These are phyloP conservation scores for Sclerurus mexicanus DNA, from an alignment of 2,113 vertebrate genomes.

Conservation along the genomic window DNA sequence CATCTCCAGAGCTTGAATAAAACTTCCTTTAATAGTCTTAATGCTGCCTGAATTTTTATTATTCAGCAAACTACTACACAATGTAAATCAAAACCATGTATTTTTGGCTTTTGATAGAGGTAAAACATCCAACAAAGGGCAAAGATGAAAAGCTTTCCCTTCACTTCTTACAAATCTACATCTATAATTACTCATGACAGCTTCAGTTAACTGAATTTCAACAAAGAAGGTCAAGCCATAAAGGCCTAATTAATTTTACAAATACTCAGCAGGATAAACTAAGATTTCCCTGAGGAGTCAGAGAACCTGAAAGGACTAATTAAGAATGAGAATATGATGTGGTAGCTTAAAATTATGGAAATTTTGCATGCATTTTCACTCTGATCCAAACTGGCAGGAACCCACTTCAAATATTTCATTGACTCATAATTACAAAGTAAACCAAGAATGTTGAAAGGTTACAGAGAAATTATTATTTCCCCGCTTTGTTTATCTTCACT, in stretches of 20 bases:
- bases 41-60: not conserved
- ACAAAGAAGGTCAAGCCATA: constrained; percentile 2
- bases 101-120: not conserved
- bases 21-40: not conserved
- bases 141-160: not conserved
- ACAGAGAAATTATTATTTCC: not conserved
- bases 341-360: not conserved
- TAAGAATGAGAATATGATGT: not conserved
- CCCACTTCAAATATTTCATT: not conserved
- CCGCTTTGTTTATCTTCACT: not conserved
- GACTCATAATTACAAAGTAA: not conserved
- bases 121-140: not conserved
- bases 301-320: constrained; percentile 1
- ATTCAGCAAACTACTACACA: not conserved
- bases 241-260: constrained; percentile 33
- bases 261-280: constrained; percentile 19
- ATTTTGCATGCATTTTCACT: not conserved
- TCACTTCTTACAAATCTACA: not conserved
- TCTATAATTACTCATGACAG: constrained; percentile 20
- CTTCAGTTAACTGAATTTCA: constrained; percentile 7
- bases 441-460: not conserved
- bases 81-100: not conserved
- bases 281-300: not conserved
- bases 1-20: not conserved
- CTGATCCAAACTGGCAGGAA: not conserved